These are phyloP conservation scores for Daubentonia madagascariensis DNA, from an alignment of 2,113 vertebrate species.

Conservation along the genomic window DNA sequence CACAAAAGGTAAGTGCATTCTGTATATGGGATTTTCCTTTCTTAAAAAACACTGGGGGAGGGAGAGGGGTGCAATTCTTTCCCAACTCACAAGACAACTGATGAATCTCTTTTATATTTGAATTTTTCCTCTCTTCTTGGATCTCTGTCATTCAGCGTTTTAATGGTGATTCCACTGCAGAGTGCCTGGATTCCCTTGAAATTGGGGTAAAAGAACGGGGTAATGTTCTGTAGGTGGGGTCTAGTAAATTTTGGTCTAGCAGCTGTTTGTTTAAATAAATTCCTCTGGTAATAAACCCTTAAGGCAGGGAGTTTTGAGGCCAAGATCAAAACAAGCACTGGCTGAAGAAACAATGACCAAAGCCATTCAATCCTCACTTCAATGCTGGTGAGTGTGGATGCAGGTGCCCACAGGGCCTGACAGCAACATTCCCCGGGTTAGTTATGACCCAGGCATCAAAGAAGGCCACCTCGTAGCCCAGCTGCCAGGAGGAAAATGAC, in stretches of 20 bases:
- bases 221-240: neutral
- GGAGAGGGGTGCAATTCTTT: neutral
- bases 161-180: neutral
- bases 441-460: conserved; percentile 26
- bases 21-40: neutral
- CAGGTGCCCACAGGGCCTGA: neutral
- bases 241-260: neutral
- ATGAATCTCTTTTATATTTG: neutral
- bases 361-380: neutral
- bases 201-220: neutral
- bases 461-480: neutral
- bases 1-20: neutral
- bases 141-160: neutral
- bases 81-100: neutral
- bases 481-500: conserved; percentile 35
- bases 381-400: neutral
- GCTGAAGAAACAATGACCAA: neutral
- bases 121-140: neutral
- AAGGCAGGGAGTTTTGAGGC: neutral
- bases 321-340: neutral
- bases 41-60: neutral
- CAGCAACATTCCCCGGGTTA: neutral
- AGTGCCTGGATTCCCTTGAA: neutral
- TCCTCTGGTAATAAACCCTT: neutral
- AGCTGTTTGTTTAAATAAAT: neutral